Evolutionary conservation across 37 sponge, comb jelly and placozoan genomes (phyloP).

Genomic region (Aplysina aerophoba): DNA sequence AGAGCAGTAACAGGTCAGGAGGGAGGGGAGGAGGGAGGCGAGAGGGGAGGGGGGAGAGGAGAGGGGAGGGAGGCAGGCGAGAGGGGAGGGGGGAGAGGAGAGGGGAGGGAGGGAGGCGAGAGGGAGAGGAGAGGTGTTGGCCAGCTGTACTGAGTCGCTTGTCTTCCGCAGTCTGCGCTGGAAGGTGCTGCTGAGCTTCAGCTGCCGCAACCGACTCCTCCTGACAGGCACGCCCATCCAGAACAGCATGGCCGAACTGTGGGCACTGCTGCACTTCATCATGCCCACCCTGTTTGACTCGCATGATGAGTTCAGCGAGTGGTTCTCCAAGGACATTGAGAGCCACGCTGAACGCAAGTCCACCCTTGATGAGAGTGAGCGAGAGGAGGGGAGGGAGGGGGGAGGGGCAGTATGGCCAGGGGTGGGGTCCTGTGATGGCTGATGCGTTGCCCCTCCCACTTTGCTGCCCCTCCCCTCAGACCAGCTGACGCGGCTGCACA

Average conservation of each 20-base stretch:
- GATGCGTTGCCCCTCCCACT: too few relatives aligned
- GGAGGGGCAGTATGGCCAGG: too few relatives aligned
- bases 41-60: too few relatives aligned
- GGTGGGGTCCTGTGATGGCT: too few relatives aligned
- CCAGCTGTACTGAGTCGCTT: too few relatives aligned
- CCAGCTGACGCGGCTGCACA: conserved; percentile 90
- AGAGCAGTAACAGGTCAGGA: conserved; percentile 81
- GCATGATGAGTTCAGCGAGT: conserved; percentile 95
- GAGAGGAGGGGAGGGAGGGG: too few relatives aligned
- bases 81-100: too few relatives aligned
- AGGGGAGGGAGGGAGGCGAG: too few relatives aligned
- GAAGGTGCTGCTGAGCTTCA: conserved; percentile 91
- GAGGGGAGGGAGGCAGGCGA: too few relatives aligned
- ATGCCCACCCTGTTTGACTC: conserved; percentile 98
- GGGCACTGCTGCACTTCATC: conserved; percentile 96
- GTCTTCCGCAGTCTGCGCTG: conserved; percentile 68
- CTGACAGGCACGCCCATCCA: conserved; percentile 96
- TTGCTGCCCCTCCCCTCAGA: conserved; percentile 33
- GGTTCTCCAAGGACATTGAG: conserved; percentile 97
- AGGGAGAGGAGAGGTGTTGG: too few relatives aligned
- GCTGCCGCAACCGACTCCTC: conserved; percentile 90
- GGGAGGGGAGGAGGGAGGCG: too few relatives aligned
- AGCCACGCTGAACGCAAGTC: conserved; percentile 89
- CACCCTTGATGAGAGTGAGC: conserved; percentile 77
- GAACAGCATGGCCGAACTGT: conserved; percentile 98